A percentile compares a stretch with the other conserved stretches of the same genome.
Conservation (phyloP, 2,888 invertebrate genomes). For the Holacanthella duospinosa region DNA sequence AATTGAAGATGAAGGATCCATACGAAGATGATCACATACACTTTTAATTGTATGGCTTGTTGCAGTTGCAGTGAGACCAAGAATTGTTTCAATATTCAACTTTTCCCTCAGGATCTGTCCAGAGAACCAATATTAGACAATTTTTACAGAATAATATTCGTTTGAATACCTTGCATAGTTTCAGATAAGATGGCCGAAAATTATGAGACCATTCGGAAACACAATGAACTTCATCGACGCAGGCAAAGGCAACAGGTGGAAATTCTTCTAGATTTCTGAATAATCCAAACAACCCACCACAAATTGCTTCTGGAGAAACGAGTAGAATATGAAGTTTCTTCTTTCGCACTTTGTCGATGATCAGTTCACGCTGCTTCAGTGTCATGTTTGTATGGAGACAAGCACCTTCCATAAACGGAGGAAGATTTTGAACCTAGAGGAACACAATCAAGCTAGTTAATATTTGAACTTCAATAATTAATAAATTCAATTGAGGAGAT, state of each 20-base stretch:
- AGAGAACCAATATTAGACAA: no score
- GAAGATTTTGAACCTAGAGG: constrained; percentile 45
- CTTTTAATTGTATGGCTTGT: constrained; percentile 63
- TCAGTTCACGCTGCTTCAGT: constrained; percentile 56
- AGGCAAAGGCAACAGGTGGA: constrained; percentile 87
- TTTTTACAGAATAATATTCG: no score
- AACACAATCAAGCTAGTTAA: constrained; percentile 5
- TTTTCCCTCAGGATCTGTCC: constrained; percentile 61
- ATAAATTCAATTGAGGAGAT: background rate
- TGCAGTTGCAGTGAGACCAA: constrained; percentile 94
- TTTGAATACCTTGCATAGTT: constrained; percentile 34
- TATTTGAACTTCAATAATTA: background rate
- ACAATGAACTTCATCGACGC: constrained; percentile 96
- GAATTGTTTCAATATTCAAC: constrained; percentile 71
- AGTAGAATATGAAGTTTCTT: constrained; percentile 71
- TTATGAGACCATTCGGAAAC: constrained; percentile 99
- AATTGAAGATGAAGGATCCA: constrained; percentile 55
- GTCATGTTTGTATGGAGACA: constrained; percentile 84
- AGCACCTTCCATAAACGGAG: constrained; percentile 69
- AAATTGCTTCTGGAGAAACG: constrained; percentile 84
- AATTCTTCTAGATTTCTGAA: constrained; percentile 45
- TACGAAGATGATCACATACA: constrained; percentile 58
- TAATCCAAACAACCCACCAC: constrained; percentile 48
- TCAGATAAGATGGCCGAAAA: constrained; percentile 78
- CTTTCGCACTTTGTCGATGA: constrained; percentile 59